Evolutionary conservation across 2,797 vertebrate genomes (phyloP), one percentile per base, ranked within the genome.

Genomic region (Sphaeramia orbicularis): DNA sequence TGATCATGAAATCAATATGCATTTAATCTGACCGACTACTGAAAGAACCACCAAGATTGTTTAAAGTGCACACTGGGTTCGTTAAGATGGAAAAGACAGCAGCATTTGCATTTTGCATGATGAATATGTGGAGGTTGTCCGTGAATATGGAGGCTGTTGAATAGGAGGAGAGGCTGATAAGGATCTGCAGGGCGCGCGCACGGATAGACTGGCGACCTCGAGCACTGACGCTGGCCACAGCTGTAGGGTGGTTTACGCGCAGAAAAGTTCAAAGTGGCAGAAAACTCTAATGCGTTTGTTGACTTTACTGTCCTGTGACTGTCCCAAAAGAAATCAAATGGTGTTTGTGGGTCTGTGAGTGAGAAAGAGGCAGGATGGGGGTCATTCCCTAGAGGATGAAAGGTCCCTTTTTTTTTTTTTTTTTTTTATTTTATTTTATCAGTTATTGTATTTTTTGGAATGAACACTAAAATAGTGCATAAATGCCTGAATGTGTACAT

Each of bases 61-160:
- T 7, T 35, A 75, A n/a, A 69, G 76, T 51, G 52, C 63, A 72
- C 53, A 59, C 42, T 7, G 65, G 72, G 78, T 67, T 57, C 64
- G 69, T 74, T 55, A 44, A 74, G 81, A 79, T 65, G 65, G 54
- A 65, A 68, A 78, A 85, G 76, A 86, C 76, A 71, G 61, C 73
- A 40, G 71, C 80, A 90, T 93, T 94, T 92, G 91, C 87, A 90
- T 92, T 88, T 91, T 93, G 87, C 87, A 88, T 92, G 88, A 91
- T 92, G 89, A 91, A 88, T 90, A 84, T 88, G 85, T 83, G 83
- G 81, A 86, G 84, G 84, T 91, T n/a, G 91, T 90, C n/a, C 84
- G 86, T 92, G 89, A 92, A 92, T 92, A 92, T 92, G 93, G 87
- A 91, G 89, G 87, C 78, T 88, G 83, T 61, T 88, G 86, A 90